A percentile compares a stretch with the other conserved stretches of the same genome.
These are phyloP conservation scores for Loxodonta africana DNA, from an alignment of 2,113 vertebrate species.

Conservation along the genomic window DNA sequence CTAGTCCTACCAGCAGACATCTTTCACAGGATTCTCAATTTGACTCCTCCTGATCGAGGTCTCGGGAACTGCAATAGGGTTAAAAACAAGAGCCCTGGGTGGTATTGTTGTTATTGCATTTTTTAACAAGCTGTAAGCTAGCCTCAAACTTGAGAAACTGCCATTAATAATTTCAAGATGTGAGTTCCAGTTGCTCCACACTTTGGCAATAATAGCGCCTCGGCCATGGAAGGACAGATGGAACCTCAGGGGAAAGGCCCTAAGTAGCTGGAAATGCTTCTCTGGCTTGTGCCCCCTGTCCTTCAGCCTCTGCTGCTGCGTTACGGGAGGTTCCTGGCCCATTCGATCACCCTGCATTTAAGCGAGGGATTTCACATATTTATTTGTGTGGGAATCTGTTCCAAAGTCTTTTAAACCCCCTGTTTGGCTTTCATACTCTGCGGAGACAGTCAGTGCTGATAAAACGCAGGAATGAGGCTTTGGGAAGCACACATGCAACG, in stretches of 20 bases:
- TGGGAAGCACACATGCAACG: slow-evolving; percentile 21
- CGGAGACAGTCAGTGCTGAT: not conserved
- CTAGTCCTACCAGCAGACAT: not conserved
- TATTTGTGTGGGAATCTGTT: not conserved
- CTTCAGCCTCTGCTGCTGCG: accelerated
- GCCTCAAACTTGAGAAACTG: slow-evolving; percentile 75
- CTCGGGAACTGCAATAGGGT: not conserved
- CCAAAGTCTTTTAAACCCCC: slow-evolving; percentile 21
- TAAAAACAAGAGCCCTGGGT: not conserved
- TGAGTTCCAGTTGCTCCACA: slow-evolving; percentile 79
- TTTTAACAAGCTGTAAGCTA: slow-evolving; percentile 75
- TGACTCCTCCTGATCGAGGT: not conserved
- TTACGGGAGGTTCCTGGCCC: not conserved
- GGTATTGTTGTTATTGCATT: slow-evolving; percentile 8
- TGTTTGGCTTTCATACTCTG: not conserved
- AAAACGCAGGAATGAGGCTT: slow-evolving; percentile 43
- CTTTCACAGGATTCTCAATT: not conserved
- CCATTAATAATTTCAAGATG: slow-evolving; percentile 91
- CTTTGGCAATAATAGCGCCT: slow-evolving; percentile 79
- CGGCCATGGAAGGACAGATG: slow-evolving; percentile 65
- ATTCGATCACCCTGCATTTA: not conserved
- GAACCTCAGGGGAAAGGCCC: not conserved
- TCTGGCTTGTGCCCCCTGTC: not conserved
- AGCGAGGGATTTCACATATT: not conserved
- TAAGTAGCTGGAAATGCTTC: not conserved